Evolutionary conservation across 2,113 vertebrate genomes (phyloP).

Genomic region (Erpornis zantholeuca): DNA sequence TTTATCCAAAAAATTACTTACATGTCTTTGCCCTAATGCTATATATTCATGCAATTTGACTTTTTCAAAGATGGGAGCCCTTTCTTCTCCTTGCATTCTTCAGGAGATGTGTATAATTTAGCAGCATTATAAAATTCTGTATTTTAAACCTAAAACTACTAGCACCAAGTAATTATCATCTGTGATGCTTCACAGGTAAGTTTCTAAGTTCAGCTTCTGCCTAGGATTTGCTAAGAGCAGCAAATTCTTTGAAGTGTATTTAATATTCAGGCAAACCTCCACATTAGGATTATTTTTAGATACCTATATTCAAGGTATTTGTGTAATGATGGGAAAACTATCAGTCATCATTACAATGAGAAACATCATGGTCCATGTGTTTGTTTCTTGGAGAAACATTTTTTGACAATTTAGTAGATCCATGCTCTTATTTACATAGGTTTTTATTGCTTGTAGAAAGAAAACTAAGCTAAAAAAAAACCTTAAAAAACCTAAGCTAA

Average conservation of each 20-base stretch:
- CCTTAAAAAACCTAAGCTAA: too few relatives aligned
- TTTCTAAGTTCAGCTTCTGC: background rate
- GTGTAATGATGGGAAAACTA: background rate
- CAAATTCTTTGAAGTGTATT: background rate
- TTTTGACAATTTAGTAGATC: background rate
- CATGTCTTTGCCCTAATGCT: background rate
- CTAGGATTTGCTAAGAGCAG: background rate
- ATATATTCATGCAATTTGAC: background rate
- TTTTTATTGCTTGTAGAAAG: background rate
- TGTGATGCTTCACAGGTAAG: background rate
- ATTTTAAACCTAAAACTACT: background rate
- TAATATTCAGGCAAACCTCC: background rate
- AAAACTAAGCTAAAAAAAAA: too few relatives aligned
- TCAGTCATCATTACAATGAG: background rate
- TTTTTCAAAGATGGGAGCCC: background rate
- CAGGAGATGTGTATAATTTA: background rate
- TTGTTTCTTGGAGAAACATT: background rate
- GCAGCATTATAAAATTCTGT: background rate
- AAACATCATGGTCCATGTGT: background rate
- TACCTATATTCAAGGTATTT: background rate
- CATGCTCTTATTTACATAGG: background rate
- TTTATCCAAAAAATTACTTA: background rate
- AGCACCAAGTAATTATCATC: background rate
- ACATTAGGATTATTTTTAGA: background rate
- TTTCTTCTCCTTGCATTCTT: background rate